phyloP scores from a whole-genome alignment of 2,888 invertebrate species.

The Pheosia tremula region DNA sequence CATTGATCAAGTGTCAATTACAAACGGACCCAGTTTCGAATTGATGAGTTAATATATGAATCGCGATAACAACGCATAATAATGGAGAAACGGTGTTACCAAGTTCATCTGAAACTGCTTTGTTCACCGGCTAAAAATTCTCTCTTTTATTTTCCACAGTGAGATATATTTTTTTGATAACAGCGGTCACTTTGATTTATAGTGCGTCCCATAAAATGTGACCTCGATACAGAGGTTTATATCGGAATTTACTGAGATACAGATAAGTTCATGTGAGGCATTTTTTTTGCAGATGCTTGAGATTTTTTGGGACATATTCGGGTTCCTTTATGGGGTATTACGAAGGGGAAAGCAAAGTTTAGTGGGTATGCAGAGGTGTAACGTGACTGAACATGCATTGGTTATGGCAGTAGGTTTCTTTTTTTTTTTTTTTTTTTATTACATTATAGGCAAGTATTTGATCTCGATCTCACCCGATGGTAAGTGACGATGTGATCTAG shows the following conservation, averaged over 20 bases:
- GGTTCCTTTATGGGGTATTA: conserved; percentile 1
- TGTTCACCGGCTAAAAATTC: conserved; percentile 31
- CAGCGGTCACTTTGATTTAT: conserved; percentile 58
- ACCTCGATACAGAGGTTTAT: conserved; percentile 27
- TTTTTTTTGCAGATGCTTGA: conserved; percentile 6
- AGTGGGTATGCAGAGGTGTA: neutral
- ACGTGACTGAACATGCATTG: neutral
- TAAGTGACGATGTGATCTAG: too few relatives aligned
- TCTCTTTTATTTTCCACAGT: conserved; percentile 51
- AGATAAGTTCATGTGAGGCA: neutral
- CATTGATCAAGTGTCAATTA: too few relatives aligned
- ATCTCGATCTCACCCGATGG: too few relatives aligned
- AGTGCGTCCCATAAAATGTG: conserved; percentile 41
- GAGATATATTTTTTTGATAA: conserved; percentile 58
- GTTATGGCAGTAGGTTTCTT: neutral
- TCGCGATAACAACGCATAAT: conserved; percentile 14
- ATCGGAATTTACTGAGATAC: conserved; percentile 7
- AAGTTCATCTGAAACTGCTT: conserved; percentile 49
- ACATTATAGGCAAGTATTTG: too few relatives aligned
- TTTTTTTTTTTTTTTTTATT: too few relatives aligned
- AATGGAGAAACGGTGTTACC: conserved; percentile 63
- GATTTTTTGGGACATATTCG: conserved; percentile 1
- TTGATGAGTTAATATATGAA: too few relatives aligned
- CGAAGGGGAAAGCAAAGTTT: neutral
- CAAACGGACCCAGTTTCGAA: too few relatives aligned